Conservation (phyloP, 2,113 vertebrate genomes). For the Centropus bengalensis region DNA sequence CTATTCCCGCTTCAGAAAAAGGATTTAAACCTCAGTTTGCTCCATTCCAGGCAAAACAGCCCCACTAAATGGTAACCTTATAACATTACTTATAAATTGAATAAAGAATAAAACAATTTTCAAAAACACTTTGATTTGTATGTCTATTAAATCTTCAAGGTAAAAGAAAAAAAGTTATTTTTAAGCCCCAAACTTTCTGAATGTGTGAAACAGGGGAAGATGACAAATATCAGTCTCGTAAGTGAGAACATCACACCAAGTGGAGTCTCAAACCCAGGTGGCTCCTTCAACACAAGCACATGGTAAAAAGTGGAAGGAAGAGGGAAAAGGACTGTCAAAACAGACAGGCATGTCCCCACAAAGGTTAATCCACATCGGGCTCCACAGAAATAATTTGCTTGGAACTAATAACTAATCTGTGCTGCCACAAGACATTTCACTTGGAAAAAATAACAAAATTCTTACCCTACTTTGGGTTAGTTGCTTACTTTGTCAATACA, state of each 20-base stretch:
- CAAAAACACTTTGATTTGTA: not conserved
- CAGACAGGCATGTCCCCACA: not conserved
- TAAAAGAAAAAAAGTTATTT: not conserved
- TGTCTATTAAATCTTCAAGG: not conserved
- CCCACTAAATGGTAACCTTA: no score
- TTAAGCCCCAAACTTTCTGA: not conserved
- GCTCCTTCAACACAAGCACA: not conserved
- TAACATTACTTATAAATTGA: no score
- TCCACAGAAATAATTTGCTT: not conserved
- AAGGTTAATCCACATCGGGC: not conserved
- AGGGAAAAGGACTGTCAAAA: not conserved
- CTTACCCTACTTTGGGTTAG: not conserved
- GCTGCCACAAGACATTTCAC: not conserved
- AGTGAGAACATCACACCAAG: not conserved
- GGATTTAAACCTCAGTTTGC: no score
- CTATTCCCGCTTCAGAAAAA: no score
- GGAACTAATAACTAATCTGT: not conserved
- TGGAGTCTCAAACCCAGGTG: accelerated
- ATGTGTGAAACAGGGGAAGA: not conserved
- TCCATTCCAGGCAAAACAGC: no score
- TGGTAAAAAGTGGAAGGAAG: not conserved
- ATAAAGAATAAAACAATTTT: no score
- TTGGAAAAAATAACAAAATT: not conserved
- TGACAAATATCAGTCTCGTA: not conserved
- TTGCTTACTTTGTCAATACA: not conserved